Conservation (phyloP, 2,888 invertebrate species). For the Dexiosoma caninum region DNA sequence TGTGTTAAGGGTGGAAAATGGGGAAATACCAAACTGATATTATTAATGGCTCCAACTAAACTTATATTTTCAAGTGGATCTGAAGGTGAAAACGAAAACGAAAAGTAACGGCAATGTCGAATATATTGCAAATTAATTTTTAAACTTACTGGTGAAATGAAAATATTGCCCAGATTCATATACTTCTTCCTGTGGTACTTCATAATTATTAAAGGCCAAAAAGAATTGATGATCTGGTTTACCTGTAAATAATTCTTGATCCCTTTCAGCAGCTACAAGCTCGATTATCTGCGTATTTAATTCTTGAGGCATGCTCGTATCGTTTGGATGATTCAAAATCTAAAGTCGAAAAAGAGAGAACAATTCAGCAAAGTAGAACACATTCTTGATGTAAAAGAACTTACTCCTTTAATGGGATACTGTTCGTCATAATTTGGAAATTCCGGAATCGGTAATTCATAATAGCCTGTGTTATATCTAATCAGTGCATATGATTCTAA, state of each 20-base stretch:
- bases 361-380: not conserved
- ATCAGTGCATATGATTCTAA: slow-evolving; percentile 70
- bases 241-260: slow-evolving; percentile 61
- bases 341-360: not conserved
- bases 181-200: slow-evolving; percentile 66
- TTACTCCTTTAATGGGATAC: slow-evolving; percentile 55
- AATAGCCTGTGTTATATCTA: slow-evolving; percentile 62
- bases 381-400: not conserved
- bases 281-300: too few species aligned
- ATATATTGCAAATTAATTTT: not conserved
- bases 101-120: too few species aligned
- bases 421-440: slow-evolving; percentile 60
- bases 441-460: slow-evolving; percentile 32
- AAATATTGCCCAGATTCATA: slow-evolving; percentile 66
- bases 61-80: slow-evolving; percentile 67
- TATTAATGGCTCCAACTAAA: slow-evolving; percentile 81
- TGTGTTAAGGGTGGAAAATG: slow-evolving; percentile 88
- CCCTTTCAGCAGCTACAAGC: slow-evolving; percentile 60
- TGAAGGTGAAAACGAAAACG: too few species aligned
- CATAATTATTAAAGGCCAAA: slow-evolving; percentile 68
- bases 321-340: slow-evolving; percentile 68
- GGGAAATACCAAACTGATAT: slow-evolving; percentile 87
- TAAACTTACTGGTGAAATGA: slow-evolving; percentile 69
- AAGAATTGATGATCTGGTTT: slow-evolving; percentile 68
- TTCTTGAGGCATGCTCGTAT: slow-evolving; percentile 62